phyloP scores from a whole-genome alignment of 1,140 invertebrate species.

The Drosophila jambulina region DNA sequence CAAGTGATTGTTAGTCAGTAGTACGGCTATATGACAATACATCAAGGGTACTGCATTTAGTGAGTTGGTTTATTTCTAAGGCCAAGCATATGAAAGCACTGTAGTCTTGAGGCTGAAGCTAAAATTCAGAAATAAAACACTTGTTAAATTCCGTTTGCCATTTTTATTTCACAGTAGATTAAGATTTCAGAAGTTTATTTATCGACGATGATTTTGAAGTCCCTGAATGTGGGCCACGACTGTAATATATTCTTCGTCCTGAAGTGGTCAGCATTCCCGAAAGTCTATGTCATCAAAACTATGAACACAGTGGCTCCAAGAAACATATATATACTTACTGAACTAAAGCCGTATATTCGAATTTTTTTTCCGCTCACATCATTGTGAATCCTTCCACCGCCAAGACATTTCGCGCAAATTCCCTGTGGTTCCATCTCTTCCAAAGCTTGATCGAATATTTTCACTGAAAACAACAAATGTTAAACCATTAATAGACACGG shows the following conservation, averaged over 20 bases:
- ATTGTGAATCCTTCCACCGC: constrained; percentile 50
- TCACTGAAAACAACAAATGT: constrained; percentile 1
- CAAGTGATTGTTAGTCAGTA: not conserved
- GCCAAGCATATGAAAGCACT: not conserved
- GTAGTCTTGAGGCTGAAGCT: not conserved
- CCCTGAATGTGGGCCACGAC: constrained; percentile 18
- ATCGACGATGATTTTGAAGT: constrained; percentile 31
- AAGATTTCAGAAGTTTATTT: constrained; percentile 2
- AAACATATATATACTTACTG: constrained; percentile 28
- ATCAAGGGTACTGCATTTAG: no score
- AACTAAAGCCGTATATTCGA: constrained; percentile 40
- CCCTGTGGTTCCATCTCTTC: constrained; percentile 28
- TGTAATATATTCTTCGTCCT: constrained; percentile 44
- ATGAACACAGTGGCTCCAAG: not conserved
- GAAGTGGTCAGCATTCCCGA: constrained; percentile 55
- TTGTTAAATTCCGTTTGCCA: not conserved
- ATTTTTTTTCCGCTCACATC: constrained; percentile 13
- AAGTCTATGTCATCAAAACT: constrained; percentile 29
- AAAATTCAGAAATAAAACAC: not conserved
- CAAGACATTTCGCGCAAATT: constrained; percentile 46
- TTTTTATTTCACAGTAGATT: constrained; percentile 6
- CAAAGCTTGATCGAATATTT: constrained; percentile 30
- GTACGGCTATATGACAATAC: not conserved
- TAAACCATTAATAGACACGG: no score
- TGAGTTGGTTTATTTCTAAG: not conserved